phyloP scores from a whole-genome alignment of 2,113 vertebrate genomes.

The Platysteira castanea region DNA sequence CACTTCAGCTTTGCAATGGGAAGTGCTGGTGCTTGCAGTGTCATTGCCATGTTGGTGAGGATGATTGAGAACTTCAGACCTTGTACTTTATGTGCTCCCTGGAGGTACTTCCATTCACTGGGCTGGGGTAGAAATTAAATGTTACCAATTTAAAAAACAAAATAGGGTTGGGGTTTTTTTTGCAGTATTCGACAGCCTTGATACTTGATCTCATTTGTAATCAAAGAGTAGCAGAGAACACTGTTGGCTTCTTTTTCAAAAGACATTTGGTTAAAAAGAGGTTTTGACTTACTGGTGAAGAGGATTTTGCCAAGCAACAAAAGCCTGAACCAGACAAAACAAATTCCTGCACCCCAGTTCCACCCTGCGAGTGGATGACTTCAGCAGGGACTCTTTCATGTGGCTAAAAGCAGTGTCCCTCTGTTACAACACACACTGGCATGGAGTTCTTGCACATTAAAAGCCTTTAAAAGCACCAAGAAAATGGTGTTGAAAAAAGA shows the following conservation, averaged over 20 bases:
- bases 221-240: background rate
- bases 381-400: background rate
- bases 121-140: background rate
- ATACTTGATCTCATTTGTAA: background rate
- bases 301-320: background rate
- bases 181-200: background rate
- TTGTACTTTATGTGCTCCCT: background rate
- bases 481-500: background rate
- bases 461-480: background rate
- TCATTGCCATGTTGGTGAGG: background rate
- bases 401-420: background rate
- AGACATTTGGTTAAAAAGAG: background rate
- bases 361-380: background rate
- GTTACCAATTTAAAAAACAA: background rate
- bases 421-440: background rate
- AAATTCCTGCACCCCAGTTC: background rate
- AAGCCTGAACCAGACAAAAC: background rate
- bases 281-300: background rate
- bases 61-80: background rate
- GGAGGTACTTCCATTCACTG: background rate
- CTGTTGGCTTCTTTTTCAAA: background rate
- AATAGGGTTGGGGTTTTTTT: background rate
- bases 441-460: background rate
- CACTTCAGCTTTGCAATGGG: background rate
- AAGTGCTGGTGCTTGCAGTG: background rate